phyloP scores from a whole-genome alignment of 2,797 vertebrate species.

The Nasua narica region DNA sequence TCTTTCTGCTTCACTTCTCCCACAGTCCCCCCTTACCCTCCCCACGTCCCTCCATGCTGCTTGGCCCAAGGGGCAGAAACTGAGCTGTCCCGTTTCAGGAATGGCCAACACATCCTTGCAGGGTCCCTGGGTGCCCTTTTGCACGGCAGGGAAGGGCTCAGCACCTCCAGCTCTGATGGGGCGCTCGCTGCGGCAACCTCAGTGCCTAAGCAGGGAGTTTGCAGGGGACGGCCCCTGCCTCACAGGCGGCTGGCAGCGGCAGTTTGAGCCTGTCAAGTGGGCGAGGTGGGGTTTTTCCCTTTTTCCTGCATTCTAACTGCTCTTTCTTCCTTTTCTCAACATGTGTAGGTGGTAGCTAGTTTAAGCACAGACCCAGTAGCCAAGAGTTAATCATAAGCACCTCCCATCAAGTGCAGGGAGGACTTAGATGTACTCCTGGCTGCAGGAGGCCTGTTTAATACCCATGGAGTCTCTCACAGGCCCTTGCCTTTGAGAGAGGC shows the following conservation, averaged over 20 bases:
- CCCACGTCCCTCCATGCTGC: neutral
- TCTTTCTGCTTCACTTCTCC: slow-evolving; percentile 14
- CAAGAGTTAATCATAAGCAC: slow-evolving; percentile 2
- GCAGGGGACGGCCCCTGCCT: slow-evolving; percentile 67
- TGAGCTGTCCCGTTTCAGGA: neutral
- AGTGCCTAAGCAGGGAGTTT: neutral
- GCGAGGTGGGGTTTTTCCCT: slow-evolving; percentile 75
- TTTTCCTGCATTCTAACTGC: slow-evolving; percentile 72
- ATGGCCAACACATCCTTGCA: neutral
- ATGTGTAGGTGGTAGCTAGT: slow-evolving; percentile 69
- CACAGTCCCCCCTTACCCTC: neutral
- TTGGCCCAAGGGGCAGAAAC: neutral
- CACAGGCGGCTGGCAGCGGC: slow-evolving; percentile 25
- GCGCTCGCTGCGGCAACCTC: neutral
- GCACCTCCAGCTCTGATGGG: neutral
- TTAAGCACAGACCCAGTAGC: slow-evolving; percentile 42
- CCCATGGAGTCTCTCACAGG: neutral
- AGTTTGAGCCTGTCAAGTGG: slow-evolving; percentile 68
- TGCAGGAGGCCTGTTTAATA: neutral
- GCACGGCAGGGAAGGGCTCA: neutral
- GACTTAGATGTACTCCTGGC: neutral
- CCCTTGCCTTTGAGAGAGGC: neutral
- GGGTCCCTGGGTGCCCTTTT: slow-evolving; percentile 11
- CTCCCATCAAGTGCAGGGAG: neutral
- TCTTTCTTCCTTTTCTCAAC: slow-evolving; percentile 70